A percentile compares a stretch with the other conserved stretches of the same genome.
phyloP scores from a whole-genome alignment of 1,140 invertebrate species.

The Amphibalanus amphitrite region DNA sequence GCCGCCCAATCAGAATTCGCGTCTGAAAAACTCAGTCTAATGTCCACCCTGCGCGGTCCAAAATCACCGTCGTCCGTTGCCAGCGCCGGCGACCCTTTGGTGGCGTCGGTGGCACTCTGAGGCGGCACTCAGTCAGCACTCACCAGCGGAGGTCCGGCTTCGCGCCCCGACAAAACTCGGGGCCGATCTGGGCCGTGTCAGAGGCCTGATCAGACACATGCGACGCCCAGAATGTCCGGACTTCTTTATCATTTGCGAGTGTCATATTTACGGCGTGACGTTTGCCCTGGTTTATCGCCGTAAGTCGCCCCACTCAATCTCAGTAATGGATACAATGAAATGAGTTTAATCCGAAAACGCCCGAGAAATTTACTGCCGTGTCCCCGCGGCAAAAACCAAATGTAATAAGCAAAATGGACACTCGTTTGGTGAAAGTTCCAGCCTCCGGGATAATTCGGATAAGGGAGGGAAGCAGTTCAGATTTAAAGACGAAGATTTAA shows the following conservation, averaged over 20 bases:
- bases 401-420: slow-evolving; percentile 2
- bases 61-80: too few species aligned
- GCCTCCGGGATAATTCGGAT: background rate
- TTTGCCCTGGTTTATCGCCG: background rate
- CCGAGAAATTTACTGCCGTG: background rate
- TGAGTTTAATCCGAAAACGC: slow-evolving; percentile 1
- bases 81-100: too few species aligned
- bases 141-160: too few species aligned
- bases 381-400: slow-evolving; percentile 1
- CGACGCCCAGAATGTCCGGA: too few species aligned
- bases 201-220: background rate
- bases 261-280: background rate
- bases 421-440: slow-evolving; percentile 1
- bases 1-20: too few species aligned
- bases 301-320: background rate
- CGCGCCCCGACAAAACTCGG: background rate
- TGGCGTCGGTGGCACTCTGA: background rate
- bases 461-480: background rate
- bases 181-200: background rate
- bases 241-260: slow-evolving; percentile 1
- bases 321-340: slow-evolving; percentile 1
- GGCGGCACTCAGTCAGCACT: background rate
- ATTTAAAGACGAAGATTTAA: slow-evolving; percentile 2
- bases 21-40: too few species aligned
- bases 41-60: too few species aligned